Conservation (phyloP, 2,888 invertebrate species). For the Trypoxylon attenuatum region DNA sequence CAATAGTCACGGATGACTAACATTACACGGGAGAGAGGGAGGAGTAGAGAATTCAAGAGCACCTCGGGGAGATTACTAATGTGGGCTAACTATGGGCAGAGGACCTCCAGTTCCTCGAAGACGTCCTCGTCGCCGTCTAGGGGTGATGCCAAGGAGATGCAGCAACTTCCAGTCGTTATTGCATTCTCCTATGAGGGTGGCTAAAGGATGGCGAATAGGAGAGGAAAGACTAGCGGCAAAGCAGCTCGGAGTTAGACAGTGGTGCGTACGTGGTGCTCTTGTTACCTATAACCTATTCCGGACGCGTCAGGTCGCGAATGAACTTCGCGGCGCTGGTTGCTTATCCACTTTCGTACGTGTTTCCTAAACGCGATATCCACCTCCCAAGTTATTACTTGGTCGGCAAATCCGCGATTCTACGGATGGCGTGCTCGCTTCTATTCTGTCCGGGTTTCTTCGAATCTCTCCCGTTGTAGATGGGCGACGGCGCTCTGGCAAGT, state of each 20-base stretch:
- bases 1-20: conserved; percentile 36
- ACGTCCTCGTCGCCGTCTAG: conserved; percentile 50
- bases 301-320: conserved; percentile 70
- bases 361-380: conserved; percentile 64
- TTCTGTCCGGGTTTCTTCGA: conserved; percentile 29
- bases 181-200: conserved; percentile 59
- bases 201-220: conserved; percentile 14
- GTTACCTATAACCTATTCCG: conserved; percentile 70
- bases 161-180: conserved; percentile 62
- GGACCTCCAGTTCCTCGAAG: too few relatives aligned
- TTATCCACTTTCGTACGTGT: conserved; percentile 74
- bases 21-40: conserved; percentile 37
- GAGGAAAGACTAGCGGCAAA: not conserved
- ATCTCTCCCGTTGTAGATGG: conserved; percentile 5
- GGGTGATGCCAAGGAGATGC: conserved; percentile 49
- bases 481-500: conserved; percentile 15
- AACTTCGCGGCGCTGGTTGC: conserved; percentile 68
- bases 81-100: conserved; percentile 64
- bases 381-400: conserved; percentile 56
- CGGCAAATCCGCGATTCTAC: conserved; percentile 48
- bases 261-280: conserved; percentile 35
- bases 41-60: conserved; percentile 62
- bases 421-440: conserved; percentile 33
- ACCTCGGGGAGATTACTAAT: conserved; percentile 69
- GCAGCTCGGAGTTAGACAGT: conserved; percentile 18